These are phyloP conservation scores for Macrocentrus cingulum DNA, from an alignment of 1,140 invertebrate species.

Conservation along the genomic window DNA sequence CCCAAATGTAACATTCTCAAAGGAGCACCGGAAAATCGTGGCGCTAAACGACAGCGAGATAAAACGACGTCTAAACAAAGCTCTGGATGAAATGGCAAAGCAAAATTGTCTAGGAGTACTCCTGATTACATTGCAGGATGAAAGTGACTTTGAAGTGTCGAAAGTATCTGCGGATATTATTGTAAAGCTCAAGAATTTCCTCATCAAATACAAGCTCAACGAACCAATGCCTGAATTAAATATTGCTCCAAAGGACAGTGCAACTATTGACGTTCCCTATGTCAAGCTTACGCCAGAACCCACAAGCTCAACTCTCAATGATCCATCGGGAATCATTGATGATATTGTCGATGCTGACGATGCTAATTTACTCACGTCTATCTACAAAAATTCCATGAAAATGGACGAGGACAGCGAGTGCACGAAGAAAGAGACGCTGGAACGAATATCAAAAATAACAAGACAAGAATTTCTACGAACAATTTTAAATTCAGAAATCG, in stretches of 20 bases:
- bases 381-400: slow-evolving; percentile 59
- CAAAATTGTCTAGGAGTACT: slow-evolving; percentile 70
- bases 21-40: slow-evolving; percentile 75
- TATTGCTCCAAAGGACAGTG: slow-evolving; percentile 50
- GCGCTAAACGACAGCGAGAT: slow-evolving; percentile 69
- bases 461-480: slow-evolving; percentile 61
- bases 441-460: slow-evolving; percentile 53
- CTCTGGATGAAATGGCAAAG: slow-evolving; percentile 65
- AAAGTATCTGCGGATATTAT: slow-evolving; percentile 64
- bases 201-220: slow-evolving; percentile 63
- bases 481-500: slow-evolving; percentile 60
- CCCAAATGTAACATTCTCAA: slow-evolving; percentile 76
- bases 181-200: slow-evolving; percentile 60
- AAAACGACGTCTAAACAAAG: slow-evolving; percentile 66
- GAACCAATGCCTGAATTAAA: slow-evolving; percentile 40
- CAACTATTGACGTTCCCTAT: slow-evolving; percentile 41
- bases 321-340: slow-evolving; percentile 43
- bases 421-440: slow-evolving; percentile 48
- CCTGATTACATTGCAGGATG: slow-evolving; percentile 66
- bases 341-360: slow-evolving; percentile 59
- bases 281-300: slow-evolving; percentile 33
- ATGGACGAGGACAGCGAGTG: slow-evolving; percentile 37
- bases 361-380: slow-evolving; percentile 61
- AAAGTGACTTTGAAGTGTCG: slow-evolving; percentile 71
- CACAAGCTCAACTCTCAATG: slow-evolving; percentile 27